phyloP scores from a whole-genome alignment of 2,113 vertebrate species.

The Phoenicopterus ruber region DNA sequence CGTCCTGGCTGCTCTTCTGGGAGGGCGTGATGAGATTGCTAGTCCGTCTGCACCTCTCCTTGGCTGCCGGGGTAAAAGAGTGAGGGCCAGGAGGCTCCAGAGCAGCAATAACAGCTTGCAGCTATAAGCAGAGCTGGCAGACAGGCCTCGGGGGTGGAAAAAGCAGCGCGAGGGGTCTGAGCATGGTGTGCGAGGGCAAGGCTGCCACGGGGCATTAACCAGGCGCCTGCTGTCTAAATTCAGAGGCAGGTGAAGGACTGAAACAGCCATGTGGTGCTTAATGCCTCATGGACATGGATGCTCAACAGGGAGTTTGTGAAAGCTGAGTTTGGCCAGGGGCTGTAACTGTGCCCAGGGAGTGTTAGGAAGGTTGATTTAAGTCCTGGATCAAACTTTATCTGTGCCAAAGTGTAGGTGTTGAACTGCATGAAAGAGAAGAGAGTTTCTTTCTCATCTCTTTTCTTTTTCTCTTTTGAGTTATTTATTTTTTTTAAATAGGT shows the following conservation, averaged over 20 bases:
- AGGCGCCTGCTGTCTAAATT: neutral
- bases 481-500: neutral
- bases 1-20: neutral
- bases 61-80: neutral
- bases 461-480: neutral
- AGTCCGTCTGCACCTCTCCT: neutral
- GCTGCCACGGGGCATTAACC: neutral
- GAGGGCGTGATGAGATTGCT: neutral
- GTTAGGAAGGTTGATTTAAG: neutral
- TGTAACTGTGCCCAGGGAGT: neutral
- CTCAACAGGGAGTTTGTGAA: neutral
- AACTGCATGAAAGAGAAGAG: neutral
- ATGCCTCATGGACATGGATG: neutral
- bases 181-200: neutral
- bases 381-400: constrained; percentile 2
- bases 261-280: neutral
- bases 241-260: neutral
- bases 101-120: neutral
- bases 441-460: neutral
- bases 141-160: neutral
- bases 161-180: neutral
- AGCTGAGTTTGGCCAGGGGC: neutral
- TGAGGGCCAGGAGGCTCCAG: neutral
- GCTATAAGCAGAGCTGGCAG: neutral
- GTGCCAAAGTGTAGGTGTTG: neutral